Base-by-base conservation (phyloP, 92 coral and sea anemone genomes). In the Zoanthus sociatus region DNA sequence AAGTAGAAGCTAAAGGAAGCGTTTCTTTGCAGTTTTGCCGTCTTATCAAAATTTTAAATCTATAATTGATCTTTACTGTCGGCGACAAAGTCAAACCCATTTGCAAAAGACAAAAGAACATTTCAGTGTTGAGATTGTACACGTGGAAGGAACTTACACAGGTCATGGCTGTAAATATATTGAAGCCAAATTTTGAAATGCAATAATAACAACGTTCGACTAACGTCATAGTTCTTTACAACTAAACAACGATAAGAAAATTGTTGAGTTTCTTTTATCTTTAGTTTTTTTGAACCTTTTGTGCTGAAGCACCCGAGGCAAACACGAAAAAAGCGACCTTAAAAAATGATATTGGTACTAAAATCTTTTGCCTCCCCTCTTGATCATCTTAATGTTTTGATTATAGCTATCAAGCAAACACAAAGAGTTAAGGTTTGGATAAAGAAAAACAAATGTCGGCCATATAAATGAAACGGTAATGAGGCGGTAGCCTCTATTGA, bases 401-500 rank as follows among this genome's bases (percentile, higher is more conserved):
- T 81, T 81, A 81, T 45, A 67, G 85, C 71, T 81, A 64, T 81
- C 85, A 68, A 81, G 48, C 75, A 14, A 46, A 71, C 58, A 64
- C 85, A 81, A 81, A 81, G 85, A 64, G 75, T 47, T 46, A 44
- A 44, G 83, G 67, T 81, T 70, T 45, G 85, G 75, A 18, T 14
- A 64, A 77, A 66, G 20, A 81, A 66, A 81, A 20, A 61, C 42
- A n/a, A 44, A 21, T 26, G 85, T 55, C 85, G 85, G 85, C 74
- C 85, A 81, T 81, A 81, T 81, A 64, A 66, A 81, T 81, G 85
- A 81, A 47, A 50, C 58, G 85, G 47, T 81, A 81, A 81, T 81
- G 75, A 81, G 85, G 31, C 75, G 85, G 84, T 72, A 42, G 20
- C 11, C 72, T 5, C 37, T 11, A 55, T 53, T 66, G 18, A 6